Evolutionary conservation across 2,113 vertebrate genomes (phyloP), one percentile per base, ranked within the genome.

Genomic region (Cephalopholis sonnerati): DNA sequence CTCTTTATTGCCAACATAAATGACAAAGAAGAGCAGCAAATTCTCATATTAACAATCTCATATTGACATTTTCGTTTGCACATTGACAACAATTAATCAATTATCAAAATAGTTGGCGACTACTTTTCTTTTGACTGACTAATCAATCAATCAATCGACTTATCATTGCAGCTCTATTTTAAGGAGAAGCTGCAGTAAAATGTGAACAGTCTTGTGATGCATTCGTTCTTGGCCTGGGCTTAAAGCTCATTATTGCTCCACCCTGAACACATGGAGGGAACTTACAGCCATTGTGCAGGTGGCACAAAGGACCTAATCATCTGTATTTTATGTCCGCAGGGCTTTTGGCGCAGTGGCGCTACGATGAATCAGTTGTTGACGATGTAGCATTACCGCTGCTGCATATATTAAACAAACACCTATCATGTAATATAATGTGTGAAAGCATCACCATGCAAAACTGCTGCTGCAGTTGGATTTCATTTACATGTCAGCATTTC

Each of bases 311-410:
- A 58, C 61, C 0, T 68, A 36, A 39, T 63, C 53, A 50, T 67
- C 53, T 82, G 59, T 16, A 1, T 51, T 82, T 87, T 0, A 79
- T 0, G 22, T 61, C 71, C 79, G 72, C 54, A 32, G 61, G 41
- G 29, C 15, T 54, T 57, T 46, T 53, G 54, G 36, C 64, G 65
- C 48, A 70, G 64, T 6, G n/a, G 32, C 25, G 54, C 55, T 22
- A 4, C 17, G 11, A 51, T 62, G 53, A 46, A 75, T 68, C 66
- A 53, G 44, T 3, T 75, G n/a, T 12, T 58, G 4, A 62, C 39
- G 55, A 67, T 59, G 13, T 18, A 27, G 48, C 27, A 29, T 20
- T 32, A 41, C 8, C 17, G 9, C 50, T 58, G 1, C 5, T n/a
- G 48, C 36, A 18, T 46, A 29, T 4, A 41, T 74, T 71, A 59